These are phyloP conservation scores for Polyergus mexicanus DNA, from an alignment of 1,140 invertebrate species.

Conservation along the genomic window DNA sequence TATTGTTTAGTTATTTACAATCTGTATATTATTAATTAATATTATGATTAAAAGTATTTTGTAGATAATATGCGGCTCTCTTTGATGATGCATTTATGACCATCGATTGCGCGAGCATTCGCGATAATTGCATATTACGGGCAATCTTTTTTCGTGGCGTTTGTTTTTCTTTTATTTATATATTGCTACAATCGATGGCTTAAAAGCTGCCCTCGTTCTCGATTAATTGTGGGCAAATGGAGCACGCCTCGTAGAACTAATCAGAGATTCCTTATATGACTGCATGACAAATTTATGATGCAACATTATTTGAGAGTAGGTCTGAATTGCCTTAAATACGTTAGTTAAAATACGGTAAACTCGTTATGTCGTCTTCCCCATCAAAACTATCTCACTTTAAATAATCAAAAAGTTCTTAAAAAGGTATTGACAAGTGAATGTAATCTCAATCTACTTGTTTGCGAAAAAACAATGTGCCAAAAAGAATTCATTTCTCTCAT, in stretches of 20 bases:
- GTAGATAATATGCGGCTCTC: conserved; percentile 84
- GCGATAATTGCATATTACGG: not conserved
- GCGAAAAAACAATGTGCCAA: not conserved
- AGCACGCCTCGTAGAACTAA: conserved; percentile 42
- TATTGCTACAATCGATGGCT: conserved; percentile 40
- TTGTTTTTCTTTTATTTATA: not conserved
- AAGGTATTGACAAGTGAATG: not conserved
- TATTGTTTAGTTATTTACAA: conserved; percentile 87
- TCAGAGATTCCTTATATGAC: conserved; percentile 16
- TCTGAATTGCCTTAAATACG: conserved; percentile 17
- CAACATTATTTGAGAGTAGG: conserved; percentile 22
- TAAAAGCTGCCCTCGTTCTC: conserved; percentile 26
- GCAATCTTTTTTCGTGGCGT: not conserved
- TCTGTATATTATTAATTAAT: conserved; percentile 87
- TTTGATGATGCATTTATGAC: conserved; percentile 41
- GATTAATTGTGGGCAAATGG: not conserved
- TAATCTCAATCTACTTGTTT: conserved; percentile 1
- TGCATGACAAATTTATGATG: conserved; percentile 49
- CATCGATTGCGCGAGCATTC: not conserved
- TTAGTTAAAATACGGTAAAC: conserved; percentile 23
- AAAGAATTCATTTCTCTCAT: conserved; percentile 9
- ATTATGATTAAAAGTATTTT: conserved; percentile 87
- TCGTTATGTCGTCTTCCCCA: not conserved
- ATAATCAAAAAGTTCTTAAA: not conserved
- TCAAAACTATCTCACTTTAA: not conserved